These are phyloP conservation scores for Eueides isabella DNA, from an alignment of 1,140 invertebrate species.

Conservation along the genomic window DNA sequence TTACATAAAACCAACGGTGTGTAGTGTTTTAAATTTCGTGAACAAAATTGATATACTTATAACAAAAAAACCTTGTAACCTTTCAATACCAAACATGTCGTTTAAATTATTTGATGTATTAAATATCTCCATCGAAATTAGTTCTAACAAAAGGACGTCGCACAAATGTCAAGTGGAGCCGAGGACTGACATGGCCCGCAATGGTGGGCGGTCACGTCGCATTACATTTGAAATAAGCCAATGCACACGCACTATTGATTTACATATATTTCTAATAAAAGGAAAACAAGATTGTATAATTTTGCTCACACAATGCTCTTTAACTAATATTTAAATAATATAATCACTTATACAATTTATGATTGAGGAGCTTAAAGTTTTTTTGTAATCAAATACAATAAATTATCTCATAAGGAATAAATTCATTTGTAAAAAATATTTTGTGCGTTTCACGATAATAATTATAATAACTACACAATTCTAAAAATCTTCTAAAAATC, in stretches of 20 bases:
- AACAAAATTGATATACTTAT: no score
- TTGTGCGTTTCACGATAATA: background rate
- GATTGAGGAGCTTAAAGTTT: background rate
- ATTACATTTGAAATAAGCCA: conserved; percentile 27
- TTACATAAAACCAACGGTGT: conserved; percentile 4
- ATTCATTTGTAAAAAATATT: background rate
- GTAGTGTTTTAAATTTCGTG: no score
- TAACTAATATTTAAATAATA: conserved; percentile 8
- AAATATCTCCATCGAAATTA: background rate
- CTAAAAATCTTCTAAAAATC: no score
- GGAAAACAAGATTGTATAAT: conserved; percentile 18
- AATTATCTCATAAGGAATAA: background rate
- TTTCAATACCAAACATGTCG: background rate
- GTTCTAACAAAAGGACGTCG: conserved; percentile 5
- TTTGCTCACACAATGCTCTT: no score
- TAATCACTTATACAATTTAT: background rate
- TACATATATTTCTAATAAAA: conserved; percentile 23
- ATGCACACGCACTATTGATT: conserved; percentile 34
- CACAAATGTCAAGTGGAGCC: conserved; percentile 22
- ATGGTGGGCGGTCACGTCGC: conserved; percentile 23
- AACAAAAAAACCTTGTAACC: background rate
- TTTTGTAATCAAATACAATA: background rate
- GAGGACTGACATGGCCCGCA: background rate
- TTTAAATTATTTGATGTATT: background rate
- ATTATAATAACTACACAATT: background rate